These are phyloP conservation scores for Drosophila rhopaloa DNA, from an alignment of 1,140 invertebrate genomes.

Conservation along the genomic window DNA sequence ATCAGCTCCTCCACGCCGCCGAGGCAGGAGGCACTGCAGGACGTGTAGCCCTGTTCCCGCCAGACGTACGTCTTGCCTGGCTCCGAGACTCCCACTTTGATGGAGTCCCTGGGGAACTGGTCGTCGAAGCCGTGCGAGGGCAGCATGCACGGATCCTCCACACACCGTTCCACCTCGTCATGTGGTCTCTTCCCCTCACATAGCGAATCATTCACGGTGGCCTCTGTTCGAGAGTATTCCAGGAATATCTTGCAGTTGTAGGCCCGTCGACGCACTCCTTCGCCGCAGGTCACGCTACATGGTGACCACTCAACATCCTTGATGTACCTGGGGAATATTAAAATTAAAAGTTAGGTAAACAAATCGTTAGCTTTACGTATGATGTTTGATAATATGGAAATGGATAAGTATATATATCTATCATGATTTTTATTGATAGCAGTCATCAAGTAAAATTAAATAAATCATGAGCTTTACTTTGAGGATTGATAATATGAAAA, in stretches of 20 bases:
- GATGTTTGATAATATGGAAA: too few species aligned
- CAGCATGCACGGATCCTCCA: constrained; percentile 89
- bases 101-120: constrained; percentile 86
- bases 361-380: too few species aligned
- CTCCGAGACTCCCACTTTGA: constrained; percentile 86
- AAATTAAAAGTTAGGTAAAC: background rate
- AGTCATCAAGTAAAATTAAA: too few species aligned
- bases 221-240: constrained; percentile 94
- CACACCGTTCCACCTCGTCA: constrained; percentile 92
- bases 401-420: too few species aligned
- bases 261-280: constrained; percentile 91
- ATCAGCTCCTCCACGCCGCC: constrained; percentile 96
- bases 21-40: constrained; percentile 97
- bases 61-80: constrained; percentile 91
- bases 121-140: constrained; percentile 87
- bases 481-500: too few species aligned
- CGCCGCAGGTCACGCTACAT: constrained; percentile 95
- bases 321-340: constrained; percentile 85
- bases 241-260: constrained; percentile 97
- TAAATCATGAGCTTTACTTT: too few species aligned
- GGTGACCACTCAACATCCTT: constrained; percentile 91
- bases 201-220: constrained; percentile 93
- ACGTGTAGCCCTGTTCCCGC: constrained; percentile 93
- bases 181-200: constrained; percentile 93
- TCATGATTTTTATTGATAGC: too few species aligned